Conservation (phyloP, 2,113 vertebrate genomes). For the Burhinus oedicnemus region DNA sequence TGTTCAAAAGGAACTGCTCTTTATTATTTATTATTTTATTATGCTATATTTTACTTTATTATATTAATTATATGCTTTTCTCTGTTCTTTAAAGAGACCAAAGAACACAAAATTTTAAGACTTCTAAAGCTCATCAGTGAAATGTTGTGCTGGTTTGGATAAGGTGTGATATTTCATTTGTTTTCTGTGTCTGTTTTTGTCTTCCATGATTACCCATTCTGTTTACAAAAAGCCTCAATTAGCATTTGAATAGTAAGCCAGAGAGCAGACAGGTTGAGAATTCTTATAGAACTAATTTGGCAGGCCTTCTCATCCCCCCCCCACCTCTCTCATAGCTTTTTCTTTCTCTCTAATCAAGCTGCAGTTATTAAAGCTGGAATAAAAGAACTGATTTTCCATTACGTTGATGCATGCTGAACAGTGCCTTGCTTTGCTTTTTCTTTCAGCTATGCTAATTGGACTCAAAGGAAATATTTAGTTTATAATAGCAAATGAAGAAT, state of each 20-base stretch:
- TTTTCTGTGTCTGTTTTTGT: constrained; percentile 80
- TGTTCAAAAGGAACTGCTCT: constrained; percentile 75
- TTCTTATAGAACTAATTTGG: constrained; percentile 84
- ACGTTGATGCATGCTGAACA: constrained; percentile 79
- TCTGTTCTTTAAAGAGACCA: constrained; percentile 44
- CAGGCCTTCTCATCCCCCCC: constrained; percentile 65
- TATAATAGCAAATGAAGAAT: constrained; percentile 82
- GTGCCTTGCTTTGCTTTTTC: constrained; percentile 78
- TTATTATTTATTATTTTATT: constrained; percentile 76
- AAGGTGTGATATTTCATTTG: constrained; percentile 80
- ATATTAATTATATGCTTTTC: constrained; percentile 74
- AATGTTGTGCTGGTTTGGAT: constrained; percentile 73
- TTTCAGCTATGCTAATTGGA: constrained; percentile 83
- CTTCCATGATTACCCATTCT: constrained; percentile 83
- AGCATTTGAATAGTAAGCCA: constrained; percentile 83
- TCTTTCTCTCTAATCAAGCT: constrained; percentile 80
- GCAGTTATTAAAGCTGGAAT: constrained; percentile 81
- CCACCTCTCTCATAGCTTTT: constrained; percentile 56
- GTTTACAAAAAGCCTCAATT: constrained; percentile 85
- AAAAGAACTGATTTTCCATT: constrained; percentile 84
- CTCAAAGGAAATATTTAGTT: constrained; percentile 86
- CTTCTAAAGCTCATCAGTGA: constrained; percentile 72
- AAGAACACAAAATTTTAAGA: constrained; percentile 67
- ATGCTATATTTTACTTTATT: constrained; percentile 76
- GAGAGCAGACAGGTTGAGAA: constrained; percentile 84